Percentiles rank a stretch among this genome's conserved stretches.
Evolutionary conservation across 2,113 vertebrate genomes (phyloP).

Genomic region (Campylomormyrus tamandua): DNA sequence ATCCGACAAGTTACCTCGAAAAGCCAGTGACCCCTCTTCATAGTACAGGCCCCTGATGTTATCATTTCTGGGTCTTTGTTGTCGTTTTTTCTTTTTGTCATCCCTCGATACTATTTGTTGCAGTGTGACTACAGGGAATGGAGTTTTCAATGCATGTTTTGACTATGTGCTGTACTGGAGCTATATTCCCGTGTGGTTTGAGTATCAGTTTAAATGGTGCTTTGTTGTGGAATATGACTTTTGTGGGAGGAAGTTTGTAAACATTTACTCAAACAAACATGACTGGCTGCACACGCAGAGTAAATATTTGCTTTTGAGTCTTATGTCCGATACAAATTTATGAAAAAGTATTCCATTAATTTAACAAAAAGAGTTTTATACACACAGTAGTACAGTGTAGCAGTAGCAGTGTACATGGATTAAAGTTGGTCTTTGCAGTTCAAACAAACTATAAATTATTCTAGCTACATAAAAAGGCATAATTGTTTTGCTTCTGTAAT

Average conservation of each 20-base stretch:
- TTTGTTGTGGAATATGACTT: not conserved
- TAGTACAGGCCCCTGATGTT: not conserved
- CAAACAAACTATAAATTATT: not conserved
- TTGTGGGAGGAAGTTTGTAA: not conserved
- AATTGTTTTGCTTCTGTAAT: not conserved
- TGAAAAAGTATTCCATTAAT: not conserved
- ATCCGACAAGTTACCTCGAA: no score
- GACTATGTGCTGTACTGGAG: not conserved
- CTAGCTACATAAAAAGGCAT: not conserved
- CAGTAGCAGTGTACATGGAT: not conserved
- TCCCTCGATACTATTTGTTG: not conserved
- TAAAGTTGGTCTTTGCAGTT: not conserved
- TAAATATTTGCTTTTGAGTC: not conserved
- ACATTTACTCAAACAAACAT: not conserved
- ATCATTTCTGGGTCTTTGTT: slow-evolving; percentile 30
- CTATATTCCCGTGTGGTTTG: not conserved
- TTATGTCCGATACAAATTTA: not conserved
- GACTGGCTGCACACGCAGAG: not conserved
- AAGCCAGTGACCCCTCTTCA: no score
- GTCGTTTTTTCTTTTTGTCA: not conserved
- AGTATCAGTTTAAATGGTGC: not conserved
- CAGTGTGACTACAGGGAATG: not conserved
- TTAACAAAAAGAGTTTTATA: not conserved
- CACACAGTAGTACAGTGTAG: not conserved
- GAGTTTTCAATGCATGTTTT: not conserved